Evolutionary conservation across 2,888 invertebrate genomes (phyloP).

Genomic region (Diabrotica balteata): DNA sequence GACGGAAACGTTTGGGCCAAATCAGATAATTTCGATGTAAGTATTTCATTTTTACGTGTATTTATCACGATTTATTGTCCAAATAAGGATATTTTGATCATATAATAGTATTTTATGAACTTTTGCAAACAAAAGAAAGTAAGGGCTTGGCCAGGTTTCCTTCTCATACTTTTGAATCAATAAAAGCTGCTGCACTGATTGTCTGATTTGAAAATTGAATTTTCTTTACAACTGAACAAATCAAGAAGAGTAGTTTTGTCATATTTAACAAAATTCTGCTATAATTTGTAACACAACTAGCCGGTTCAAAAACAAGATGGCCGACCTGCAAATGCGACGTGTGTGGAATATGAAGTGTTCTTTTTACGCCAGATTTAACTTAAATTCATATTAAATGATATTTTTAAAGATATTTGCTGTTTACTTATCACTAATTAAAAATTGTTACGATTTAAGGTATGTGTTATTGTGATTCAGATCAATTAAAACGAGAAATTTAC

Average conservation of each 20-base stretch:
- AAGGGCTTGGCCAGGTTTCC: constrained; percentile 43
- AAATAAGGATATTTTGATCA: neutral
- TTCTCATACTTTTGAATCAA: constrained; percentile 6
- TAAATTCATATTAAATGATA: no score
- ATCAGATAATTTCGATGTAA: constrained; percentile 92
- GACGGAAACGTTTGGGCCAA: constrained; percentile 96
- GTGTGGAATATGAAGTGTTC: constrained; percentile 41
- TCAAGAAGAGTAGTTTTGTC: constrained; percentile 4
- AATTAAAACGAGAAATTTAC: no score
- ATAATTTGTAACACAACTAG: constrained; percentile 29
- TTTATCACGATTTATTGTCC: neutral
- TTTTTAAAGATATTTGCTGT: no score
- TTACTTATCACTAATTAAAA: no score
- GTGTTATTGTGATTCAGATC: no score
- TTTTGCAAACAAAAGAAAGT: constrained; percentile 40
- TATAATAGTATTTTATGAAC: constrained; percentile 2
- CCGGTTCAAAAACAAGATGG: constrained; percentile 56
- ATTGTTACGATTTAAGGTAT: no score
- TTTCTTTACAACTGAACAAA: no score
- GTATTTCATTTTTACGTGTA: constrained; percentile 58
- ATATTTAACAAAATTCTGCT: constrained; percentile 33
- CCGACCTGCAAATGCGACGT: constrained; percentile 53
- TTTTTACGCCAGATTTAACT: no score
- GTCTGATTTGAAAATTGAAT: no score
- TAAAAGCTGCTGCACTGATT: no score